These are phyloP conservation scores for Temnothorax longispinosus DNA, from an alignment of 1,140 invertebrate genomes.

Conservation along the genomic window DNA sequence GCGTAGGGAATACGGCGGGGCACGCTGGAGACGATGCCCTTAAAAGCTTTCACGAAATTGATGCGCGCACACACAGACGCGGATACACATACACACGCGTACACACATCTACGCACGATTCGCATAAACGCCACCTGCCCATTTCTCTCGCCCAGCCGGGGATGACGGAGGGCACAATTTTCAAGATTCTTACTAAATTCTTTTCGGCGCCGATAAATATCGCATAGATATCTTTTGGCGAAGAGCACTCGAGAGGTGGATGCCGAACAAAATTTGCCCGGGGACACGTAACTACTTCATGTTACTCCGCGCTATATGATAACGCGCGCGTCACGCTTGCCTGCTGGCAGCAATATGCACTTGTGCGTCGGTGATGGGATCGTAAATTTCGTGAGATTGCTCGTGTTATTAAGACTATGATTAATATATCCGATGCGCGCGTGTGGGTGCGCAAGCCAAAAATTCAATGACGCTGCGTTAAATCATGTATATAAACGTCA, in stretches of 20 bases:
- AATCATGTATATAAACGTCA: background rate
- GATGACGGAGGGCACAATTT: background rate
- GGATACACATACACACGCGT: too few relatives aligned
- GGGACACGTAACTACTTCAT: background rate
- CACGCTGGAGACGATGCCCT: slow-evolving; percentile 31
- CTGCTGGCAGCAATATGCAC: slow-evolving; percentile 16
- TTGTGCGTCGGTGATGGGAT: background rate
- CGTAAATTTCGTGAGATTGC: slow-evolving; percentile 45
- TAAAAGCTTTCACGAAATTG: slow-evolving; percentile 59
- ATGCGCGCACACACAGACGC: background rate
- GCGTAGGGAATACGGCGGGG: slow-evolving; percentile 8
- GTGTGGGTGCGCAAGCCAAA: background rate
- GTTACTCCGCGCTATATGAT: background rate
- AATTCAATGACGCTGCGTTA: slow-evolving; percentile 29
- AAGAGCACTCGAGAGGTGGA: background rate
- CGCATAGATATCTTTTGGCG: background rate
- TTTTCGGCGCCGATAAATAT: slow-evolving; percentile 25
- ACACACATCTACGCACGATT: background rate
- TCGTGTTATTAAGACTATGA: slow-evolving; percentile 32
- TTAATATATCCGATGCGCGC: slow-evolving; percentile 7
- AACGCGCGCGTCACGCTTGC: background rate
- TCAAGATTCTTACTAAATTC: slow-evolving; percentile 19
- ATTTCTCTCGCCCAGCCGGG: background rate
- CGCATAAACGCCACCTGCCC: background rate
- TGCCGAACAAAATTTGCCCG: slow-evolving; percentile 14